Percentiles rank a stretch among this genome's conserved stretches.
Conservation (phyloP, 2,113 vertebrate species). For the Vulpes lagopus region DNA sequence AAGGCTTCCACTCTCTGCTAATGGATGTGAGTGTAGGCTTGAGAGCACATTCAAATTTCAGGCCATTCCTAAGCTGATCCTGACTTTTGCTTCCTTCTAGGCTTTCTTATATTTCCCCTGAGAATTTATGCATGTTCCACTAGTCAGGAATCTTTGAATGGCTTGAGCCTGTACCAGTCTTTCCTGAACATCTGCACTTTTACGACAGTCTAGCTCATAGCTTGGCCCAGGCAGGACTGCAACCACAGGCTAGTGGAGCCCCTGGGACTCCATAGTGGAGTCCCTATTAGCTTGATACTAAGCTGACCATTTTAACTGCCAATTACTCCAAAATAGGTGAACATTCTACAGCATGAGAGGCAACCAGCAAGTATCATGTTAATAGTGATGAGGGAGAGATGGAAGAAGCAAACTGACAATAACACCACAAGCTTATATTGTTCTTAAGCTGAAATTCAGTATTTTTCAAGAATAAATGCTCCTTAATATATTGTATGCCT, state of each 20-base stretch:
- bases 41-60: neutral
- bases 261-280: neutral
- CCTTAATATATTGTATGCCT: neutral
- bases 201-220: neutral
- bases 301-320: neutral
- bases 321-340: neutral
- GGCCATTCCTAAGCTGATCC: neutral
- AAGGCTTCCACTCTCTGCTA: neutral
- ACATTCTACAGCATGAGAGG: neutral
- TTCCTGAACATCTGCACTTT: neutral
- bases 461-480: neutral
- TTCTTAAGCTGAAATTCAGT: neutral
- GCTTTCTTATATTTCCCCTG: neutral
- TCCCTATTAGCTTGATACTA: neutral
- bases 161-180: neutral
- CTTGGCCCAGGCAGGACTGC: neutral
- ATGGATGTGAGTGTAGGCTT: neutral
- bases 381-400: neutral
- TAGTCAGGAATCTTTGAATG: neutral
- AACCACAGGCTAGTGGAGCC: neutral
- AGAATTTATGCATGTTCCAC: neutral
- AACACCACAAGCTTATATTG: neutral
- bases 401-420: neutral
- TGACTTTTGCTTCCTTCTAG: neutral
- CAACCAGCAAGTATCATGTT: neutral